A percentile compares a stretch with the other conserved stretches of the same genome.
phyloP scores from a whole-genome alignment of 2,888 invertebrate genomes.

The Tipula confusa region DNA sequence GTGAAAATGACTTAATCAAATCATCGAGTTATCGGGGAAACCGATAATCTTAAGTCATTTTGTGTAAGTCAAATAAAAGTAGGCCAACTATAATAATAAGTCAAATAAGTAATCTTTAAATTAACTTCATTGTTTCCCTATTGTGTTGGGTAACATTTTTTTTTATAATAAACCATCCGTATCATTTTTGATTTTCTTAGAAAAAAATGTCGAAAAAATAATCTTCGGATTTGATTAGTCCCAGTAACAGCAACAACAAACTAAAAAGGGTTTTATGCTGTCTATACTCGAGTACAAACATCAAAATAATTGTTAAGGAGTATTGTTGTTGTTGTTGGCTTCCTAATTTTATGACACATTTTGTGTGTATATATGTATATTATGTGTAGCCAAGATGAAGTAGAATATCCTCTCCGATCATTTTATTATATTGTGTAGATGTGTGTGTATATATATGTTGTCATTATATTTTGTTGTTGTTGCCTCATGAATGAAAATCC shows the following conservation, averaged over 20 bases:
- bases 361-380: neutral
- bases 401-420: neutral
- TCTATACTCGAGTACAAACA: neutral
- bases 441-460: neutral
- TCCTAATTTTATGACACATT: slow-evolving; percentile 25
- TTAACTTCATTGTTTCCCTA: too few relatives aligned
- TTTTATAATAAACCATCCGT: too few relatives aligned
- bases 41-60: too few relatives aligned
- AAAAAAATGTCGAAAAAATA: neutral
- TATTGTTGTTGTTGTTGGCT: neutral
- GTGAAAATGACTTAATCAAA: too few relatives aligned
- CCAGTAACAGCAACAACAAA: neutral
- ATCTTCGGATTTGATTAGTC: neutral
- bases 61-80: too few relatives aligned
- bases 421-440: neutral
- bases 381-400: neutral
- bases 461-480: neutral
- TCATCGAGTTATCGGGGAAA: too few relatives aligned
- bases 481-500: neutral
- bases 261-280: neutral
- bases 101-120: too few relatives aligned
- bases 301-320: neutral
- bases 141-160: too few relatives aligned
- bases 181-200: neutral
- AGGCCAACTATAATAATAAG: too few relatives aligned